Evolutionary conservation across 2,888 invertebrate species (phyloP), one percentile per base, ranked within the genome.

Genomic region (Callimorpha dominula): DNA sequence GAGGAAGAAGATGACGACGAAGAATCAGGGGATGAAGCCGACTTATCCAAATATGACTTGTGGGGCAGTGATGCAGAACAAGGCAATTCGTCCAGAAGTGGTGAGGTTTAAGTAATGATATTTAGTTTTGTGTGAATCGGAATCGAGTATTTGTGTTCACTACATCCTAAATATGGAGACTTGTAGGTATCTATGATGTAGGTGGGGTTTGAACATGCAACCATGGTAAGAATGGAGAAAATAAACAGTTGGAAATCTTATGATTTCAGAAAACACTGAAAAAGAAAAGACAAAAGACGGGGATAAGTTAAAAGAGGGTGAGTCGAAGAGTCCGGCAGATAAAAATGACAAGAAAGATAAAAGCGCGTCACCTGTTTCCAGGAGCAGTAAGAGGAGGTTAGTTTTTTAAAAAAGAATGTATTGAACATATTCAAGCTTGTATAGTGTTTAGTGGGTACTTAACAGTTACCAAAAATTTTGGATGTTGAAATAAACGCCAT

Each of bases 31-130:
- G 97, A 97, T 72, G 95, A 96, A 70, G 97, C 96, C 15, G 98
- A 98, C 90, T 94, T 98, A 67, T 97, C 97, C 43, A 98, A 98
- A 89, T 98, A 98, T 90, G 97, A 98, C 88, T 93, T 98, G 64
- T 97, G 97, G 97, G 97, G 97, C 75, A 96, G 96, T 80, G 97
- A 97, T 76, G 96, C 96, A 65, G 96, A 96, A 74, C 91, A 95
- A 78, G 91, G 89, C 68, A 89, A 89, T 76, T 84, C 92, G 43
- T 89, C 91, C 4, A 93, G 93, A 87, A 75, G 87, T 78, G 93
- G 93, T 92, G 78, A 80, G 71, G 17, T 20, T 15, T 65, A 31
- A 31, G 49, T 65, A 49, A 12, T 31, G 40, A 50, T 50, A 50
- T 20, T 49, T 50, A 49, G 14, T 31, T 31, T 31, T 46, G 14